A percentile compares a stretch with the other conserved stretches of the same genome.
Evolutionary conservation across 1,140 invertebrate genomes (phyloP).

Genomic region (Teleopsis dalmanni): DNA sequence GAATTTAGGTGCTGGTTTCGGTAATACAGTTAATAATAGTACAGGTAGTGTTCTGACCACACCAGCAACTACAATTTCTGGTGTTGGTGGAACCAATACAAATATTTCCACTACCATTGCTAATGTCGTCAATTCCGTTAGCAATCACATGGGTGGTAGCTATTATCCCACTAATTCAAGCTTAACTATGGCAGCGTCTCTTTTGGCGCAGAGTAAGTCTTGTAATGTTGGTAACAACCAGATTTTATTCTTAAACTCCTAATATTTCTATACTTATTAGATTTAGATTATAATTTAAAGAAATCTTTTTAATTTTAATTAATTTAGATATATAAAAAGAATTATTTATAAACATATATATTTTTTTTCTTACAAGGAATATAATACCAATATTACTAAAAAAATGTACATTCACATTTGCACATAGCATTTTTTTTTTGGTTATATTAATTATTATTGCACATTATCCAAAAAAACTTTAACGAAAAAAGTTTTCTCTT

Average conservation of each 20-base stretch:
- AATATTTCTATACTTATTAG: too few relatives aligned
- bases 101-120: neutral
- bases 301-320: too few relatives aligned
- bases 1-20: conserved; percentile 22
- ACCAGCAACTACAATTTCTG: conserved; percentile 21
- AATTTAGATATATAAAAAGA: too few relatives aligned
- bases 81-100: conserved; percentile 6
- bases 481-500: too few relatives aligned
- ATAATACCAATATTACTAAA: too few relatives aligned
- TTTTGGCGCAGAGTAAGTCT: conserved; percentile 71
- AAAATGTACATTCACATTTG: too few relatives aligned
- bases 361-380: too few relatives aligned
- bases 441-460: too few relatives aligned
- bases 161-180: conserved; percentile 21
- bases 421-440: too few relatives aligned
- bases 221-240: conserved; percentile 44
- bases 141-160: neutral
- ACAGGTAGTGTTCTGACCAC: conserved; percentile 18
- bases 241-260: conserved; percentile 8
- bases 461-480: too few relatives aligned
- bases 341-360: too few relatives aligned
- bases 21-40: conserved; percentile 2
- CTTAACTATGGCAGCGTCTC: conserved; percentile 53
- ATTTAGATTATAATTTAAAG: too few relatives aligned
- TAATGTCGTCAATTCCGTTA: neutral